Percentiles rank a stretch among this genome's conserved stretches.
These are phyloP conservation scores for Caenorhabditis panamensis DNA, from an alignment of 2,888 invertebrate genomes.

Conservation along the genomic window DNA sequence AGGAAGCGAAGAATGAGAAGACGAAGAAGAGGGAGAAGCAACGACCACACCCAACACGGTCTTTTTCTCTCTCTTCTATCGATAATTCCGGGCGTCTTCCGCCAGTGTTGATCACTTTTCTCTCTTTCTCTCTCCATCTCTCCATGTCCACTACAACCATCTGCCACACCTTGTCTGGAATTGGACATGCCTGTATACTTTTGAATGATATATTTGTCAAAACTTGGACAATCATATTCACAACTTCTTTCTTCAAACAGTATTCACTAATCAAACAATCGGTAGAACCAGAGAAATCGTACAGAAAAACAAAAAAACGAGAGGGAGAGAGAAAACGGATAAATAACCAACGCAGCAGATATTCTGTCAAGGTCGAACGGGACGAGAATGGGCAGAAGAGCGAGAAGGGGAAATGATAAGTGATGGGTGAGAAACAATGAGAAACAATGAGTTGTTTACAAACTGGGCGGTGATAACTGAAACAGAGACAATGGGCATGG, in stretches of 20 bases:
- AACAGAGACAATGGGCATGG: background rate
- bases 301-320: background rate
- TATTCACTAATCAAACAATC: background rate
- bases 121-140: conserved; percentile 30
- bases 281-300: background rate
- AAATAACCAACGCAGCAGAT: background rate
- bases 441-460: background rate
- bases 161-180: background rate
- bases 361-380: background rate
- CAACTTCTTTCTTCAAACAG: background rate
- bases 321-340: background rate
- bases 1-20: conserved; percentile 7
- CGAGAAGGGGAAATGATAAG: background rate
- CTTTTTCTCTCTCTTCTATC: conserved; percentile 30
- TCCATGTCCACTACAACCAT: too few relatives aligned
- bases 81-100: conserved; percentile 18
- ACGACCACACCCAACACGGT: conserved; percentile 39
- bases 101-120: too few relatives aligned
- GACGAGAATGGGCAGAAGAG: background rate
- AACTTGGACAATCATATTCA: background rate
- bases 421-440: background rate
- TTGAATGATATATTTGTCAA: background rate
- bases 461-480: background rate
- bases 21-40: conserved; percentile 13
- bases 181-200: background rate